Conservation (phyloP, 2,113 vertebrate genomes). For the Oceanodroma tethys region DNA sequence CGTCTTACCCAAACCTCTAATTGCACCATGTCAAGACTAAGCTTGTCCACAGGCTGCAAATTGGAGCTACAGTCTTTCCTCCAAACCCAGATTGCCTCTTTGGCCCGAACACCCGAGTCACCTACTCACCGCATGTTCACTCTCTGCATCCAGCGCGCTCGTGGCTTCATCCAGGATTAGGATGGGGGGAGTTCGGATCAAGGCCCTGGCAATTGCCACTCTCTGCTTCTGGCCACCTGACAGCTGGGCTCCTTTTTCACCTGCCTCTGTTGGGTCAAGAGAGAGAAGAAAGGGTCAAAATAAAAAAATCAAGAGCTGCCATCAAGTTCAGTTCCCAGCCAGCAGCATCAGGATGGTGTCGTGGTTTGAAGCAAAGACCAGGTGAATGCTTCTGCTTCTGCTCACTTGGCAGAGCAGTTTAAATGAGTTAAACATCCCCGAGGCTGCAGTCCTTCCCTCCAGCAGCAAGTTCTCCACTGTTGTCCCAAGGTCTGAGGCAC, state of each 20-base stretch:
- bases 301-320: not conserved
- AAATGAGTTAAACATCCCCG: not conserved
- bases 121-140: slow-evolving; percentile 85
- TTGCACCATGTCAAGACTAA: not conserved
- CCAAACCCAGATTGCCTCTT: not conserved
- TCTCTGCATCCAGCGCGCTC: slow-evolving; percentile 91
- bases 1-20: not conserved
- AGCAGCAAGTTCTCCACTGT: not conserved
- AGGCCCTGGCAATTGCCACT: slow-evolving; percentile 91
- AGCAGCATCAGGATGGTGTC: not conserved
- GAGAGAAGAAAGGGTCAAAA: not conserved
- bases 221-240: slow-evolving; percentile 96
- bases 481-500: not conserved
- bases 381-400: not conserved
- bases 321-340: not conserved
- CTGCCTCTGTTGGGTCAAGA: slow-evolving; percentile 77
- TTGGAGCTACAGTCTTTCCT: not conserved
- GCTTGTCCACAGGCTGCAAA: not conserved
- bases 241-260: slow-evolving; percentile 92
- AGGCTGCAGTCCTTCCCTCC: not conserved
- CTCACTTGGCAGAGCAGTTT: not conserved
- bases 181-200: slow-evolving; percentile 85
- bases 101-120: not conserved
- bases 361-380: not conserved
- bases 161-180: slow-evolving; percentile 95